Conservation (phyloP, 2,113 vertebrate species). For the Dicaeum eximium region DNA sequence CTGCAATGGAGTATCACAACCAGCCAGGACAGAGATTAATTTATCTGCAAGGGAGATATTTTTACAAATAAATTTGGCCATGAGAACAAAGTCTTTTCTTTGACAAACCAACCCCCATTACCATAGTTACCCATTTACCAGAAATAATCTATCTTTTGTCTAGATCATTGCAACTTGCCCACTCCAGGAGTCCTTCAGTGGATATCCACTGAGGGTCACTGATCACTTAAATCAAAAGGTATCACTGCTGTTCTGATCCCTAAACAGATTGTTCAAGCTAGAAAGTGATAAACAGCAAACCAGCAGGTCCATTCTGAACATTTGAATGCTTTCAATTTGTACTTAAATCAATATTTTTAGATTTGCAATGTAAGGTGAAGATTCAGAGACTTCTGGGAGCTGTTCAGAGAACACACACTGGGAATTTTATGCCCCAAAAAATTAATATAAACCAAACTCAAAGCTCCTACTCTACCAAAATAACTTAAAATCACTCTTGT, state of each 20-base stretch:
- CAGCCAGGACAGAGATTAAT: background rate
- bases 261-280: background rate
- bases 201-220: background rate
- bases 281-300: background rate
- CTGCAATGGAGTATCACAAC: background rate
- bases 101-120: background rate
- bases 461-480: background rate
- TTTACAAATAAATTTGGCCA: background rate
- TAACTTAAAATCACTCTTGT: background rate
- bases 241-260: background rate
- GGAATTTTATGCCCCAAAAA: background rate
- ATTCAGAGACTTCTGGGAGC: background rate
- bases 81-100: background rate
- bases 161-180: background rate
- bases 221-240: background rate
- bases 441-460: conserved; percentile 17
- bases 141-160: background rate
- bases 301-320: background rate
- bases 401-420: background rate
- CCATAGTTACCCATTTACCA: background rate
- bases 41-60: background rate
- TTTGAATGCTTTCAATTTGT: background rate
- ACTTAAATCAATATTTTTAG: background rate
- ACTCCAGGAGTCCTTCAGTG: background rate
- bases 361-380: background rate